phyloP scores from a whole-genome alignment of 1,140 invertebrate genomes.

The Odontomachus brunneus region DNA sequence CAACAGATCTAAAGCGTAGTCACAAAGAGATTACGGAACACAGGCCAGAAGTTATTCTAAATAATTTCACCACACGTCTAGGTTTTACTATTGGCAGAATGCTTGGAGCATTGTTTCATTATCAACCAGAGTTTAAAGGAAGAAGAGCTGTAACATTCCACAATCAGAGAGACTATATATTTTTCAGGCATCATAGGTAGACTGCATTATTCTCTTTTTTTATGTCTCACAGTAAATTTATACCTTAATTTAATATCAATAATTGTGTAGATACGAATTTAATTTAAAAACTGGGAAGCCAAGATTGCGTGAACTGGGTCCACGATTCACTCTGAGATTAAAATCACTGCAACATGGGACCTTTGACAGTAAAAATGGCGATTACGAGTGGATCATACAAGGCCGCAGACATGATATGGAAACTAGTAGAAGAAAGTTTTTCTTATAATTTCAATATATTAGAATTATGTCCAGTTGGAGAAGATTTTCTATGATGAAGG shows the following conservation, averaged over 20 bases:
- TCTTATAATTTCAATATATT: constrained; percentile 88
- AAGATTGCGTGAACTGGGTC: constrained; percentile 96
- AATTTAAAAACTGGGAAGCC: constrained; percentile 91
- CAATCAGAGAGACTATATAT: constrained; percentile 99
- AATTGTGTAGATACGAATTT: constrained; percentile 93
- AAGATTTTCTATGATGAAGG: no score
- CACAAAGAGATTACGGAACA: constrained; percentile 93
- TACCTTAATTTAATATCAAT: constrained; percentile 2
- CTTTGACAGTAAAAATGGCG: constrained; percentile 98
- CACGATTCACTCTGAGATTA: constrained; percentile 97
- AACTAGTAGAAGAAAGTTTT: constrained; percentile 95
- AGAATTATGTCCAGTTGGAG: constrained; percentile 11
- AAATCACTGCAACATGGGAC: constrained; percentile 97
- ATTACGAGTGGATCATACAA: constrained; percentile 98
- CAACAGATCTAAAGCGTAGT: constrained; percentile 91
- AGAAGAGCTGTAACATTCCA: constrained; percentile 98
- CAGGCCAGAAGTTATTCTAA: constrained; percentile 97
- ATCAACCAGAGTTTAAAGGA: constrained; percentile 97
- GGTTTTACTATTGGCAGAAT: constrained; percentile 96
- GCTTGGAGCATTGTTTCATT: constrained; percentile 98
- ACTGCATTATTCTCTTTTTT: constrained; percentile 17
- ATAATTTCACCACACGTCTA: constrained; percentile 97
- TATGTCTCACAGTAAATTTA: background rate
- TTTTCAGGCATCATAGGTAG: constrained; percentile 98
- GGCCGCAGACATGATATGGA: constrained; percentile 96